phyloP scores from a whole-genome alignment of 2,797 vertebrate species.

The Lepus townsendii region DNA sequence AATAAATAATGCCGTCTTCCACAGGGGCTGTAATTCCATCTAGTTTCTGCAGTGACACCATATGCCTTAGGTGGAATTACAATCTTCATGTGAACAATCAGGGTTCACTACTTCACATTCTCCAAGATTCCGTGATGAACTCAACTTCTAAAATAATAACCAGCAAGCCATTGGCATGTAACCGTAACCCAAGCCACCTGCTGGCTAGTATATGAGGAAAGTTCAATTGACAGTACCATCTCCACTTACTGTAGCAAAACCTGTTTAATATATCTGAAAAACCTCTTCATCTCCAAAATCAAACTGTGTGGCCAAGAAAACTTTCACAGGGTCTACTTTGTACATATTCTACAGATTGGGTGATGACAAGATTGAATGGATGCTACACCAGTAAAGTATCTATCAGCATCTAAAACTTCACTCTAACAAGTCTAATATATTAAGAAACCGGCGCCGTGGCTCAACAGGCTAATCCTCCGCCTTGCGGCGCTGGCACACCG shows the following conservation, averaged over 20 bases:
- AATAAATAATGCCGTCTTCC: conserved; percentile 87
- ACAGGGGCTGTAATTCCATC: conserved; percentile 88
- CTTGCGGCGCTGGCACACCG: no score
- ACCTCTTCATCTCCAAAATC: conserved; percentile 14
- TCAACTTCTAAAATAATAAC: conserved; percentile 82
- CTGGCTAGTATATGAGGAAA: conserved; percentile 61
- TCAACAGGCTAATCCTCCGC: no score
- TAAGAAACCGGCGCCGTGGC: neutral
- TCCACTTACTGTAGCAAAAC: conserved; percentile 70
- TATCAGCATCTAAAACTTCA: neutral
- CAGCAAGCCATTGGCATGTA: conserved; percentile 73
- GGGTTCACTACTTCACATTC: conserved; percentile 72
- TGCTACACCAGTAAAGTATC: neutral
- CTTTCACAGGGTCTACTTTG: neutral
- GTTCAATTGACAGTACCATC: conserved; percentile 55
- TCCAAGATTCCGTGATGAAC: conserved; percentile 81
- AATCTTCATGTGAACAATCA: conserved; percentile 83
- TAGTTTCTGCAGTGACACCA: conserved; percentile 85
- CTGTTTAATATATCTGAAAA: conserved; percentile 29
- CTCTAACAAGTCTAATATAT: neutral
- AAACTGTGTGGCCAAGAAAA: neutral
- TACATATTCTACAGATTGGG: neutral
- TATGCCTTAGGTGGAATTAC: conserved; percentile 88
- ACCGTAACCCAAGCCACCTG: conserved; percentile 81
- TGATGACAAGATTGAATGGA: neutral